phyloP scores from a whole-genome alignment of 2,113 vertebrate species.

The Rhagologus leucostigma region DNA sequence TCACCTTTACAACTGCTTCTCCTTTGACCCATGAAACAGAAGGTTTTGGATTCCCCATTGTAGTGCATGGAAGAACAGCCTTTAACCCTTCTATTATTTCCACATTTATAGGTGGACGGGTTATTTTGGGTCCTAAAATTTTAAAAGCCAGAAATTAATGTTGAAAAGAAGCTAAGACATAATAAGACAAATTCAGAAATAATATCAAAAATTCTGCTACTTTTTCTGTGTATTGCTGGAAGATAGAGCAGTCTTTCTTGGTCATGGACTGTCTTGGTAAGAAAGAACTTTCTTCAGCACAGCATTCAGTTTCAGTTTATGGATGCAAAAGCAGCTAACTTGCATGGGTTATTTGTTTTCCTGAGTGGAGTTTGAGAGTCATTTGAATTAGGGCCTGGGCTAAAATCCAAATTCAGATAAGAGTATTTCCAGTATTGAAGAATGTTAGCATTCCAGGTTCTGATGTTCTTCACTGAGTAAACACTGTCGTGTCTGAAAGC shows the following conservation, averaged over 20 bases:
- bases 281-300: neutral
- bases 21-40: slow-evolving; percentile 94
- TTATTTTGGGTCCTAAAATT: slow-evolving; percentile 91
- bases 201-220: neutral
- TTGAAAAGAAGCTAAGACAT: neutral
- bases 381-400: neutral
- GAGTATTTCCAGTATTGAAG: neutral
- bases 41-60: slow-evolving; percentile 94
- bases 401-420: slow-evolving; percentile 12
- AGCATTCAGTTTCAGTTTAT: neutral
- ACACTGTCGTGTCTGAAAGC: neutral
- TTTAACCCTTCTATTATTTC: slow-evolving; percentile 91
- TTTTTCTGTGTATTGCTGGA: neutral
- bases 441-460: slow-evolving; percentile 20
- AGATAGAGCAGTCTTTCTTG: neutral
- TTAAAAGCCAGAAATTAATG: neutral
- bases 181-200: neutral
- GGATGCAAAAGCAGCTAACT: neutral
- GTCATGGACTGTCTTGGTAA: neutral
- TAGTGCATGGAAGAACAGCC: slow-evolving; percentile 90
- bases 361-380: neutral
- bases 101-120: slow-evolving; percentile 86
- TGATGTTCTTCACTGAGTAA: neutral
- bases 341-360: neutral
- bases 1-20: slow-evolving; percentile 86